phyloP scores from a whole-genome alignment of 2,888 invertebrate genomes.

The Eristalis intricaria region DNA sequence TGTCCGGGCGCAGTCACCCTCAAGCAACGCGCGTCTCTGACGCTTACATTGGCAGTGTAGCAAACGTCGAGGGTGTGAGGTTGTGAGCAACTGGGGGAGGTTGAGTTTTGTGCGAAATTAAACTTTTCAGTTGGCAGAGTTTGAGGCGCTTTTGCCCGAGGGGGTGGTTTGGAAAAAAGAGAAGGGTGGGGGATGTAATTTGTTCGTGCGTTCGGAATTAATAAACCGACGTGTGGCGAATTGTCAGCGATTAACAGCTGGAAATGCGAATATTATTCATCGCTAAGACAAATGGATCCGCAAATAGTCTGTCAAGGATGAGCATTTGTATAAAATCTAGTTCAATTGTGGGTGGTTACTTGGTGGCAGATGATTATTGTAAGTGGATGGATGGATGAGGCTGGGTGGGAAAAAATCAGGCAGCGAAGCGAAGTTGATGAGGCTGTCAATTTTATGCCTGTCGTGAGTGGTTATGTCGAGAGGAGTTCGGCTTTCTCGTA shows the following conservation, averaged over 20 bases:
- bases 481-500: no score
- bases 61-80: not conserved
- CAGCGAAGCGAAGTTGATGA: not conserved
- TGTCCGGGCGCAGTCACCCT: constrained; percentile 7
- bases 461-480: not conserved
- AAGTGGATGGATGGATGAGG: not conserved
- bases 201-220: constrained; percentile 28
- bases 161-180: not conserved
- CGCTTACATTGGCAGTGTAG: not conserved
- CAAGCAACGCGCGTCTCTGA: constrained; percentile 47
- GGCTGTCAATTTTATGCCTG: not conserved
- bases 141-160: constrained; percentile 13
- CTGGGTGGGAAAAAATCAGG: not conserved
- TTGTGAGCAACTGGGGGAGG: not conserved
- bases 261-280: not conserved
- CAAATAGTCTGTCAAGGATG: not conserved
- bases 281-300: not conserved
- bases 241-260: constrained; percentile 17
- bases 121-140: constrained; percentile 33
- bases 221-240: constrained; percentile 42
- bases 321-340: not conserved
- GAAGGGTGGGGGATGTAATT: not conserved
- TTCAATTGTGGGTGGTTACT: not conserved
- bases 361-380: not conserved
- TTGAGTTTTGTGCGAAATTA: constrained; percentile 28